These are phyloP conservation scores for Atrichornis clamosus DNA, from an alignment of 2,113 vertebrate species.

Conservation along the genomic window DNA sequence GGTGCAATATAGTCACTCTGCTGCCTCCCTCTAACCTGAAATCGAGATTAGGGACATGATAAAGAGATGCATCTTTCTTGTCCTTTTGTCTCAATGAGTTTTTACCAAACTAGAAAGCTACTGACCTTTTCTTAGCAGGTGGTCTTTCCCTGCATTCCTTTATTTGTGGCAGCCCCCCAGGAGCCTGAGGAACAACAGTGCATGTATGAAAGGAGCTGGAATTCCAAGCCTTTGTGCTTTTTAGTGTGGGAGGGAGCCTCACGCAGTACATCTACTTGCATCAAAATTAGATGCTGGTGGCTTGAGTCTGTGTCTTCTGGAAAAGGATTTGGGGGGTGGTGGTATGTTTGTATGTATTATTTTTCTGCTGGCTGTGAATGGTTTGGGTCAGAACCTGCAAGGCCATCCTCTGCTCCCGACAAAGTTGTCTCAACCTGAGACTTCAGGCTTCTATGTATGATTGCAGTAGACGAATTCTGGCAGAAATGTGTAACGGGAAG, in stretches of 20 bases:
- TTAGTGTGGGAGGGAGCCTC: neutral
- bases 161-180: neutral
- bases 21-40: neutral
- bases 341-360: neutral
- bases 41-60: neutral
- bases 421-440: neutral
- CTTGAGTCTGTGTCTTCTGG: neutral
- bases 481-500: neutral
- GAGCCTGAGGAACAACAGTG: neutral
- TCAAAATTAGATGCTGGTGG: neutral
- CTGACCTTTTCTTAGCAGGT: neutral
- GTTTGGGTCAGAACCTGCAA: neutral
- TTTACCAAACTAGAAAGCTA: neutral
- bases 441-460: neutral
- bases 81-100: neutral
- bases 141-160: neutral
- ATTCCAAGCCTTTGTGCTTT: neutral
- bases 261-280: rapidly evolving
- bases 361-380: neutral
- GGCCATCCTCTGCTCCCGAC: rapidly evolving
- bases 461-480: neutral
- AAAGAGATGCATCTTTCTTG: neutral
- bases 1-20: neutral
- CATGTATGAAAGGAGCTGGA: neutral
- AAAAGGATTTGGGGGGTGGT: neutral